A percentile compares a stretch with the other conserved stretches of the same genome.
Conservation (phyloP, 2,888 invertebrate genomes). For the Drosophila neotestacea region DNA sequence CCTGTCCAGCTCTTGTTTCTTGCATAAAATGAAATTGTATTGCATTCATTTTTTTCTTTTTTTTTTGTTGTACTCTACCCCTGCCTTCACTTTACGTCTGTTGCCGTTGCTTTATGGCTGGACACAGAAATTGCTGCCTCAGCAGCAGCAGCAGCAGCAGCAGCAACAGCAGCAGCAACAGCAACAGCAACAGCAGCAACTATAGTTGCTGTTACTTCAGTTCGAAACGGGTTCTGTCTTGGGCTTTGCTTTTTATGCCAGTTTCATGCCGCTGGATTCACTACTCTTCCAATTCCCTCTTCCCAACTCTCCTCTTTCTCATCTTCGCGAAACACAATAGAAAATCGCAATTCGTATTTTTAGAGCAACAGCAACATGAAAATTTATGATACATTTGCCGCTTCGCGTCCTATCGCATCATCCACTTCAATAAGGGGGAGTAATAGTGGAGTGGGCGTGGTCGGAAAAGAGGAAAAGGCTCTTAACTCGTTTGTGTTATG, state of each 20-base stretch:
- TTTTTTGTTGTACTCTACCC: conserved; percentile 15
- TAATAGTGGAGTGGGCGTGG: neutral
- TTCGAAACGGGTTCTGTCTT: conserved; percentile 61
- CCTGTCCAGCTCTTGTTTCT: conserved; percentile 69
- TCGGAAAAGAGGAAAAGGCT: neutral
- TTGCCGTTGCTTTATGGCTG: conserved; percentile 73
- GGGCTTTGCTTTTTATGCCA: conserved; percentile 74
- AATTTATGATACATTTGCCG: conserved; percentile 76
- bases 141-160: conserved; percentile 47
- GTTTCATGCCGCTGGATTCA: conserved; percentile 59
- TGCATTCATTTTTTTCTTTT: conserved; percentile 65
- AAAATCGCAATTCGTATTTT: conserved; percentile 76
- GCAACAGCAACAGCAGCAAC: conserved; percentile 21
- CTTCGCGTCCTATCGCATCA: conserved; percentile 26
- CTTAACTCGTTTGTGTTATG: conserved; percentile 47
- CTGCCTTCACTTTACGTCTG: conserved; percentile 12
- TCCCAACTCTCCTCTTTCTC: neutral
- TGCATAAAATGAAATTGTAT: conserved; percentile 79
- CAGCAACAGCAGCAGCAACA: conserved; percentile 15
- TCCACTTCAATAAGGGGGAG: conserved; percentile 1
- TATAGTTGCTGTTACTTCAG: conserved; percentile 45
- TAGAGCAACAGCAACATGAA: conserved; percentile 71
- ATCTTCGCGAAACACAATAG: conserved; percentile 60
- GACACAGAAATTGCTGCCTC: conserved; percentile 74
- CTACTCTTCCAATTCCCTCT: conserved; percentile 22